Evolutionary conservation across 2,888 invertebrate species (phyloP), one percentile per base, ranked within the genome.

Genomic region (Schizaphis graminum): DNA sequence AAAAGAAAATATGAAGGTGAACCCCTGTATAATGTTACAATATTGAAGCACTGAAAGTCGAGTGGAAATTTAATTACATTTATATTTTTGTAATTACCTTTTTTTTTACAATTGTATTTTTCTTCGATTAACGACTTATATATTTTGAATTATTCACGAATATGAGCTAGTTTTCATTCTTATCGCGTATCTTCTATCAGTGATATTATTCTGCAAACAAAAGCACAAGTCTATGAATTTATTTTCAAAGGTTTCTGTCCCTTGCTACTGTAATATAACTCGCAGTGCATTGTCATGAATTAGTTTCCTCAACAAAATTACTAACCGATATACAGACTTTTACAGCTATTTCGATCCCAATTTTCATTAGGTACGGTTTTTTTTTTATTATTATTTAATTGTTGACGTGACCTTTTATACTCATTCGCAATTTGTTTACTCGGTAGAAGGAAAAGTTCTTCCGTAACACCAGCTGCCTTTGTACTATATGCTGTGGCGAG

Each of bases 131-230:
- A 89, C 53, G 49, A 44, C 1, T n/a, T 28, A 21, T 77, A 53
- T 53, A 53, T 53, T 88, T 53, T 88, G 67, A 92, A 77, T 89
- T 77, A 92, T 92, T 92, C 88, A 28, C 67, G 10, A 88, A 85
- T 53, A 53, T 88, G 88, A 41, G 67, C 67, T 53, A 3, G 28
- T 84, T 49, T 47, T 77, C 85, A 56, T 91, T 67, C 92, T 41
- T 16, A 67, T 67, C 28, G 47, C 41, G 28, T 77, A 53, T 88
- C 56, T 16, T 88, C 21, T n/a, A 28, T 41, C 41, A 26, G 41
- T 84, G 84, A 3, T 77, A 77, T 91, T 85, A 91, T 85, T 28
- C 44, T 47, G 16, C 84, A 56, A 91, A 91, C 53, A 85, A 85
- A 91, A 56, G 41, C 84, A 56, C 44, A 77, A 28, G 21, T n/a